Conservation (phyloP, 1,140 invertebrate species). For the Amyelois transitella region DNA sequence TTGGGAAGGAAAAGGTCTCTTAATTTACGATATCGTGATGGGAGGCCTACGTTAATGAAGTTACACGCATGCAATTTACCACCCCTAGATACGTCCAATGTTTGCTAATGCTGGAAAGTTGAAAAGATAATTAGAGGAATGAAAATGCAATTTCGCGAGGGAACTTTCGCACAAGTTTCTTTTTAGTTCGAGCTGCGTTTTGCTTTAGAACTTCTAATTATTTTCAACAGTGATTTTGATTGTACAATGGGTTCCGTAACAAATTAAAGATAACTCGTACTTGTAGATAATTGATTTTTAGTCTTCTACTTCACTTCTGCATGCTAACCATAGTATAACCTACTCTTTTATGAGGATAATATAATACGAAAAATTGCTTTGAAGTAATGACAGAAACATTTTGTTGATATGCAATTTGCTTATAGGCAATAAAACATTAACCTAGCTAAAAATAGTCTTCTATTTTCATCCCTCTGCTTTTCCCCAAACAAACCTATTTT, state of each 20-base stretch:
- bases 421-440: too few species aligned
- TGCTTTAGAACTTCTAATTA: neutral
- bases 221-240: neutral
- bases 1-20: neutral
- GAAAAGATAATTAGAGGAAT: slow-evolving; percentile 25
- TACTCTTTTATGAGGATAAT: too few species aligned
- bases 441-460: too few species aligned
- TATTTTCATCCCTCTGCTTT: too few species aligned
- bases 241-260: neutral
- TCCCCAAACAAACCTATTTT: too few species aligned
- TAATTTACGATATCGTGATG: slow-evolving; percentile 7
- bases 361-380: too few species aligned
- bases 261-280: too few species aligned
- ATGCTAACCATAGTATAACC: too few species aligned
- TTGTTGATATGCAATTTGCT: too few species aligned
- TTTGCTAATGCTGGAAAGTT: slow-evolving; percentile 24
- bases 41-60: slow-evolving; percentile 18
- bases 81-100: slow-evolving; percentile 9
- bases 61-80: slow-evolving; percentile 18
- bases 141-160: slow-evolving; percentile 19
- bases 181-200: neutral
- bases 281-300: too few species aligned
- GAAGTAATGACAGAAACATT: too few species aligned
- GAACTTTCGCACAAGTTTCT: slow-evolving; percentile 1
- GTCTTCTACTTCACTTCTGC: too few species aligned